Conservation (phyloP, 1,140 invertebrate species). For the Diplogasteroides magnus region DNA sequence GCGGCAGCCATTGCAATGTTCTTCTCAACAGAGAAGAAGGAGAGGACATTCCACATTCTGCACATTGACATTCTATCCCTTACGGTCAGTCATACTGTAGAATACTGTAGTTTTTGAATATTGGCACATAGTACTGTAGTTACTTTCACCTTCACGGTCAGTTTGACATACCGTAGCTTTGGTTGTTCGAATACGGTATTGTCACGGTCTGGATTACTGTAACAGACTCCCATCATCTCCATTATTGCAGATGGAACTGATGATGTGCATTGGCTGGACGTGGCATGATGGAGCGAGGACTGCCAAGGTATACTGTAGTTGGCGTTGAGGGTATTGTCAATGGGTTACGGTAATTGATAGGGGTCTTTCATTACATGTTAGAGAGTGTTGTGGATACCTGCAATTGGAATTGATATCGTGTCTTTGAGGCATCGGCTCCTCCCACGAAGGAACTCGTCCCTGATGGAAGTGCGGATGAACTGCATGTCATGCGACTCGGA, state of each 20-base stretch:
- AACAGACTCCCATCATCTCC: background rate
- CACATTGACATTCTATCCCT: constrained; percentile 49
- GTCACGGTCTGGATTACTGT: too few species aligned
- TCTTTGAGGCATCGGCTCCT: background rate
- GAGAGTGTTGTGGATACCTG: background rate
- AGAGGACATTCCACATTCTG: constrained; percentile 40
- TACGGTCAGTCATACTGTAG: constrained; percentile 28
- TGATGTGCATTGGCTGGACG: constrained; percentile 35
- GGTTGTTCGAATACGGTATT: too few species aligned
- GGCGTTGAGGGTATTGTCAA: background rate
- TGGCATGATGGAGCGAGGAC: constrained; percentile 32
- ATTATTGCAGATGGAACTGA: constrained; percentile 31
- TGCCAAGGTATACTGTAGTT: background rate
- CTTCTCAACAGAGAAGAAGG: constrained; percentile 27
- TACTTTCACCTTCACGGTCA: too few species aligned
- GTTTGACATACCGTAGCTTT: too few species aligned
- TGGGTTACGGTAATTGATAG: too few species aligned
- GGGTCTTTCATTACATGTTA: background rate
- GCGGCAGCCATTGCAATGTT: constrained; percentile 38
- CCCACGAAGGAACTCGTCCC: constrained; percentile 18
- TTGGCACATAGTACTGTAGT: too few species aligned
- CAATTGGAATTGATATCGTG: background rate
- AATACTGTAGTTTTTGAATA: too few species aligned
- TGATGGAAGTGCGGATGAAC: constrained; percentile 28
- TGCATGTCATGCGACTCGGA: constrained; percentile 25